phyloP scores from a whole-genome alignment of 2,113 vertebrate genomes.

The Amphiprion percula region DNA sequence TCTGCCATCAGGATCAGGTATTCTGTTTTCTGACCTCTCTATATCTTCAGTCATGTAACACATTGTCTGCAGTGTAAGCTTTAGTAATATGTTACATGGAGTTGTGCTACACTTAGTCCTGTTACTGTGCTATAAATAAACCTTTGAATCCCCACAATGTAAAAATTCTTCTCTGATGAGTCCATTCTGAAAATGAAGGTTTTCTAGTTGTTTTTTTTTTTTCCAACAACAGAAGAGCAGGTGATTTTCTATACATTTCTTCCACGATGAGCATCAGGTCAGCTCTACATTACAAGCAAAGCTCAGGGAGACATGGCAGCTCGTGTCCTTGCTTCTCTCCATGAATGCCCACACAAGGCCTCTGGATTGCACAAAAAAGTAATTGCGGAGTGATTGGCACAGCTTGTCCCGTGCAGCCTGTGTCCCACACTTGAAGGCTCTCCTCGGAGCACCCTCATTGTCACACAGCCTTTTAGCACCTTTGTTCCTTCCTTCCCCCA shows the following conservation, averaged over 20 bases:
- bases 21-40: not conserved
- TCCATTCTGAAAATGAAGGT: not conserved
- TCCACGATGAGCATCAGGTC: conserved; percentile 42
- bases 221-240: conserved; percentile 25
- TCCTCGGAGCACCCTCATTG: conserved; percentile 89
- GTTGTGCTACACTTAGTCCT: conserved; percentile 1
- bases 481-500: conserved; percentile 91
- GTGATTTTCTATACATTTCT: conserved; percentile 48
- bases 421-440: conserved; percentile 82
- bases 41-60: not conserved
- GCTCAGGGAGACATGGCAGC: conserved; percentile 42
- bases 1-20: not conserved
- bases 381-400: conserved; percentile 91
- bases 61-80: not conserved
- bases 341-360: conserved; percentile 76
- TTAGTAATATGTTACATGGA: not conserved
- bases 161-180: conserved; percentile 4
- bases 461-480: conserved; percentile 96
- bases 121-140: not conserved
- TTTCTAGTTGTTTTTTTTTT: not conserved
- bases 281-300: conserved; percentile 40
- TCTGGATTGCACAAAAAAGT: conserved; percentile 72
- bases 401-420: conserved; percentile 89
- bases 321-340: conserved; percentile 69
- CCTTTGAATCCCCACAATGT: not conserved